Conservation (phyloP, 1,140 invertebrate genomes). For the Eubasilissa regina region DNA sequence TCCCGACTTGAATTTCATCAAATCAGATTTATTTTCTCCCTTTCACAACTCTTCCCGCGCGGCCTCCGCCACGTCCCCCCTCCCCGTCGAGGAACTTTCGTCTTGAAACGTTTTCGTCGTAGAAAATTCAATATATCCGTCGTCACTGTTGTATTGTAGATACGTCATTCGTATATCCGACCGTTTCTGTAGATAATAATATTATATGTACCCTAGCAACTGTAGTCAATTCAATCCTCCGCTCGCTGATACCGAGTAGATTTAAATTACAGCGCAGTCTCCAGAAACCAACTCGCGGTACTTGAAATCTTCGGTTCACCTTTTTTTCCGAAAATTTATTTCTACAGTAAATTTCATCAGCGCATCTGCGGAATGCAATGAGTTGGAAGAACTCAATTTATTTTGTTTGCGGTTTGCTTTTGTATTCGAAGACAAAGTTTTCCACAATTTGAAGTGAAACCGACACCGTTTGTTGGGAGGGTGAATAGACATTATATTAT, state of each 20-base stretch:
- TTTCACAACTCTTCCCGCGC: not conserved
- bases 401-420: too few species aligned
- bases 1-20: slow-evolving; percentile 10
- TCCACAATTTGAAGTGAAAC: too few species aligned
- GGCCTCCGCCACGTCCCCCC: not conserved
- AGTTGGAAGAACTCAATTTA: not conserved
- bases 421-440: too few species aligned
- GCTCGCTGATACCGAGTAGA: not conserved
- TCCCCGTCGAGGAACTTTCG: not conserved
- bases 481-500: too few species aligned
- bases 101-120: slow-evolving; percentile 13
- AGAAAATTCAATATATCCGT: slow-evolving; percentile 19
- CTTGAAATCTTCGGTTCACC: slow-evolving; percentile 4
- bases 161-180: slow-evolving; percentile 4
- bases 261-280: not conserved
- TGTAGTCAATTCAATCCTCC: slow-evolving; percentile 5
- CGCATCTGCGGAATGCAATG: not conserved
- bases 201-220: not conserved
- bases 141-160: not conserved
- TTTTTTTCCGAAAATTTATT: not conserved
- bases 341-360: not conserved
- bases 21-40: slow-evolving; percentile 29
- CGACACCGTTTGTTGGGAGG: too few species aligned
- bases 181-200: not conserved
- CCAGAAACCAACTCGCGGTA: not conserved